Conservation (phyloP, 1,140 invertebrate species). For the Apis florea region DNA sequence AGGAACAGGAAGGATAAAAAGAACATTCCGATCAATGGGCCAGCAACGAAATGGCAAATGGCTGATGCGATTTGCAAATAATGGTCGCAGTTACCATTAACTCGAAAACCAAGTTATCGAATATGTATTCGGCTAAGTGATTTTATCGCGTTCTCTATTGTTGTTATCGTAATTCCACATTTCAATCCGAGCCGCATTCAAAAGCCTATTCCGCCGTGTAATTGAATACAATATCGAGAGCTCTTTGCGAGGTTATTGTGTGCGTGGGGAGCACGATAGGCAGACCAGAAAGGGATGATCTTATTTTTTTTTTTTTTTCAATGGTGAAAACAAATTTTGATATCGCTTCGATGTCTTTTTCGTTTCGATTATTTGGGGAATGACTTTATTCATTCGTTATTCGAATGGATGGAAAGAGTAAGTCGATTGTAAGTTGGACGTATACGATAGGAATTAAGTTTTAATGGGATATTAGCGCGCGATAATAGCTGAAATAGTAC, state of each 20-base stretch:
- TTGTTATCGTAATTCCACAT: constrained; percentile 20
- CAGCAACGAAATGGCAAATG: constrained; percentile 8
- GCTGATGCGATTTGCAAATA: constrained; percentile 11
- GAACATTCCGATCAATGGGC: not conserved
- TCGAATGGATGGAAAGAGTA: not conserved
- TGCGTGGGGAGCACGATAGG: not conserved
- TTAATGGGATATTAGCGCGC: not conserved
- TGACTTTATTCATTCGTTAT: not conserved
- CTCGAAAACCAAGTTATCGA: constrained; percentile 10
- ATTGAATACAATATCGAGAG: constrained; percentile 21
- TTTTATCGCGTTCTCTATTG: not conserved
- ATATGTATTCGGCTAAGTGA: constrained; percentile 1
- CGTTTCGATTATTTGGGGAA: too few relatives aligned
- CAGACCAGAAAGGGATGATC: not conserved
- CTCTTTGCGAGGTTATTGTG: too few relatives aligned
- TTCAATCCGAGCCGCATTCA: not conserved
- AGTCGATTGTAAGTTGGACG: not conserved
- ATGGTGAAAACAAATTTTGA: not conserved
- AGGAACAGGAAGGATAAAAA: not conserved
- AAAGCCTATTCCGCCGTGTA: not conserved
- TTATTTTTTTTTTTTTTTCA: not conserved
- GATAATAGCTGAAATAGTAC: not conserved
- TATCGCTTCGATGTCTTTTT: not conserved
- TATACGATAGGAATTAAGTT: not conserved
- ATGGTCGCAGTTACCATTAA: not conserved